Base-by-base conservation (phyloP, 2,797 vertebrate genomes). In the Spondyliosoma cantharus region DNA sequence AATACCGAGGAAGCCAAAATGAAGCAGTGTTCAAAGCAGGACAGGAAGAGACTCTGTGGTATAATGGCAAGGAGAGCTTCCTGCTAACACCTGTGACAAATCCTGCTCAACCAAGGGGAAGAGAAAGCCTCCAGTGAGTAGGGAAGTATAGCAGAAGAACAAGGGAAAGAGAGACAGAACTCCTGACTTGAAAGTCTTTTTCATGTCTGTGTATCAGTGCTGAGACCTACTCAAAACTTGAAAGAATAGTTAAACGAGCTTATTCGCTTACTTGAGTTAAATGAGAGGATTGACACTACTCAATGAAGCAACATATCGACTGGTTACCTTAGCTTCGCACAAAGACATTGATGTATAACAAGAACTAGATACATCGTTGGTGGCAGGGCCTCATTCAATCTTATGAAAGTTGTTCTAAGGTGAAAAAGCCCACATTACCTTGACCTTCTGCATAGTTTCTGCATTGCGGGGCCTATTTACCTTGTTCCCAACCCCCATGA, bases 21-120 rank as follows among this genome's bases (percentile, higher is more conserved):
- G 49, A 82, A 71, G 42, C 8, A 0, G 42, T 59, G 88, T 89
- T 90, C 81, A 88, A 74, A 90, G 74, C 68, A 81, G 86, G 77
- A 87, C 82, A 70, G 54, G 45, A 70, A 42, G 63, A 76, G 46
- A 42, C 50, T 63, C 57, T 37, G 78, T 5, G 0, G 61, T 57
- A 37, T 67, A 71, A 84, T 72, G 71, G 70, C 72, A 86, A 65
- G 4, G 17, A 71, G 69, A 76, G 72, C 65, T 74, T 81, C 75
- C 76, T 57, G 72, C 69, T 74, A 84, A 87, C 89, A 88, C 78
- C 83, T 87, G 89, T 78, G 88, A 92, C 87, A 90, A 89, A 92
- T 87, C 86, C 85, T 59, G 74, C 73, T 80, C 67, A 63, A 48
- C 84, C 49, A 65, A 71, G 80, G 53, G 74, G 73, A 89, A 82